These are phyloP conservation scores for Ondatra zibethicus DNA, from an alignment of 2,113 vertebrate species.

Conservation along the genomic window DNA sequence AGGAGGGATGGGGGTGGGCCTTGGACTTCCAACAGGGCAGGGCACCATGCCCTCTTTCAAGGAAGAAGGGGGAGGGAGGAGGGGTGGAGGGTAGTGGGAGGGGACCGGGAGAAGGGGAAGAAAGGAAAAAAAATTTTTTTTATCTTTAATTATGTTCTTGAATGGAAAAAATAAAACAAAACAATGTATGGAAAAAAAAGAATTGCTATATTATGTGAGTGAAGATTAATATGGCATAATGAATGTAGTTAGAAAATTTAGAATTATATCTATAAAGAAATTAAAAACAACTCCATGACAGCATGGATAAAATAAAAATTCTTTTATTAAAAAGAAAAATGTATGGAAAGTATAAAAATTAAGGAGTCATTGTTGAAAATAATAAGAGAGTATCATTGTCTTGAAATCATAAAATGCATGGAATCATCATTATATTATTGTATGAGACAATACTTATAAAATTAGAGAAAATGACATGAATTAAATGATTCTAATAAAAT, in stretches of 20 bases:
- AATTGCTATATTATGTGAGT: background rate
- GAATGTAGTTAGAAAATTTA: background rate
- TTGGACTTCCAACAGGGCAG: too few species aligned
- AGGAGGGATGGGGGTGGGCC: too few species aligned
- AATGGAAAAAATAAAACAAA: too few species aligned
- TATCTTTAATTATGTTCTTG: too few species aligned
- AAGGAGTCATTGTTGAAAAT: background rate
- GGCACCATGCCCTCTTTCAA: too few species aligned
- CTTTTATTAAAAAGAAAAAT: background rate
- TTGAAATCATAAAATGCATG: background rate
- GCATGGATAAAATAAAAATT: background rate
- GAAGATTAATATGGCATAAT: background rate
- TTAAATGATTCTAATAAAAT: constrained; percentile 1
- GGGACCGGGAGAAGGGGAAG: too few species aligned
- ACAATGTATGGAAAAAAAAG: too few species aligned
- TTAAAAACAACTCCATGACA: background rate
- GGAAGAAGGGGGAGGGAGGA: too few species aligned
- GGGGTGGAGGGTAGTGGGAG: too few species aligned
- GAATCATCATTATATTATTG: background rate
- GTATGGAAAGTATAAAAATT: constrained; percentile 8
- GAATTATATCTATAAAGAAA: background rate
- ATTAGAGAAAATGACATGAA: background rate
- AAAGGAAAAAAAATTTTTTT: too few species aligned
- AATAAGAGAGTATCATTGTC: background rate
- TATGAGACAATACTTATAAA: background rate